Evolutionary conservation across 2,113 vertebrate genomes (phyloP).

Genomic region (Melanerpes aurifrons): DNA sequence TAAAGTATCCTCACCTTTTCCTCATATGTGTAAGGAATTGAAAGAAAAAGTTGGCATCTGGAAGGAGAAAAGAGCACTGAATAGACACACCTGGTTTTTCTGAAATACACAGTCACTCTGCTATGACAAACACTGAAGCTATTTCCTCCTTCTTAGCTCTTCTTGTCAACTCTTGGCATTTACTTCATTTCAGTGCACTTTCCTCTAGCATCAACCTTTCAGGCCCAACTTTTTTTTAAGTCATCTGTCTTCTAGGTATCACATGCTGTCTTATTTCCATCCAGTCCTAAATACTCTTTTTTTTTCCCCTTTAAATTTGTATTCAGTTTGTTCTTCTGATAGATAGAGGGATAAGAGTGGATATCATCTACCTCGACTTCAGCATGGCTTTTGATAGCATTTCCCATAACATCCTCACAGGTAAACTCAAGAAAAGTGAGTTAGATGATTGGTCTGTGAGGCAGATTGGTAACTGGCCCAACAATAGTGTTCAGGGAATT

Average conservation of each 20-base stretch:
- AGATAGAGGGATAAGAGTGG: too few species aligned
- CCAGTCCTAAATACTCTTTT: background rate
- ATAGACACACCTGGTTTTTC: background rate
- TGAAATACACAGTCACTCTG: background rate
- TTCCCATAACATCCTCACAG: too few species aligned
- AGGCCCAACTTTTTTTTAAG: background rate
- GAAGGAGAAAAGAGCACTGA: background rate
- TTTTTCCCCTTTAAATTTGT: background rate
- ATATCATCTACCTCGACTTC: too few species aligned
- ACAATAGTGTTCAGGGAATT: too few species aligned
- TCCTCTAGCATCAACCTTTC: background rate
- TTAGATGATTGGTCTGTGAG: too few species aligned
- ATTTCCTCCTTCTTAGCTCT: background rate
- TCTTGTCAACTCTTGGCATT: background rate
- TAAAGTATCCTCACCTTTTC: background rate
- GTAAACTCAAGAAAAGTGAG: too few species aligned
- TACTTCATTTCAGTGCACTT: background rate
- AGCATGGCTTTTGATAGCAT: too few species aligned
- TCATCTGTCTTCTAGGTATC: background rate
- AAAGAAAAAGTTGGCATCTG: background rate
- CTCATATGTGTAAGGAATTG: background rate
- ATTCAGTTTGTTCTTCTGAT: background rate
- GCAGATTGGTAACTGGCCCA: too few species aligned
- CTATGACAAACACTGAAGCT: background rate
- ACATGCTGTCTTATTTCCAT: accelerated